Evolutionary conservation across 2,888 invertebrate species (phyloP).

Genomic region (Idaea dimidiata): DNA sequence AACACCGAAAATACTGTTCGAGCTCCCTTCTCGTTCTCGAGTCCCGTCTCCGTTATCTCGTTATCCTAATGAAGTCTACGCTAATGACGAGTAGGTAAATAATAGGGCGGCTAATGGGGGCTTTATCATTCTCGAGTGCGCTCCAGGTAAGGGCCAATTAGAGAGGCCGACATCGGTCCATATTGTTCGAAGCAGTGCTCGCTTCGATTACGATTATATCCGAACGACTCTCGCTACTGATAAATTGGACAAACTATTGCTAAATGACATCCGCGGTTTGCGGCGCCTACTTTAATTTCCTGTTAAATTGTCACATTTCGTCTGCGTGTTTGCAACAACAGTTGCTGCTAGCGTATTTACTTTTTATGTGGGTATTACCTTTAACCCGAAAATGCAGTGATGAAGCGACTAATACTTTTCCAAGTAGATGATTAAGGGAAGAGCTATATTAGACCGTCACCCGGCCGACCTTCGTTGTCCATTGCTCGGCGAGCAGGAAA

Average conservation of each 20-base stretch:
- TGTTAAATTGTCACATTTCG: constrained; percentile 58
- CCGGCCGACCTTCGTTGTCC: too few species aligned
- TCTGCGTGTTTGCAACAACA: constrained; percentile 18
- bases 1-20: constrained; percentile 68
- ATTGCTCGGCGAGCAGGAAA: too few species aligned
- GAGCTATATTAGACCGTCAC: too few species aligned
- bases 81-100: constrained; percentile 82
- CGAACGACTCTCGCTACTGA: constrained; percentile 74
- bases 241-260: constrained; percentile 80
- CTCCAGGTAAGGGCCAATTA: constrained; percentile 82
- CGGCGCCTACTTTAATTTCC: constrained; percentile 65
- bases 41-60: constrained; percentile 76
- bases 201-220: constrained; percentile 79
- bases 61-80: constrained; percentile 81
- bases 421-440: too few species aligned
- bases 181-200: constrained; percentile 77
- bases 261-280: constrained; percentile 73
- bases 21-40: constrained; percentile 59
- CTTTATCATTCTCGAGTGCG: constrained; percentile 81
- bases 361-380: background rate
- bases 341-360: background rate
- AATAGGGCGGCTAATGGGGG: constrained; percentile 81
- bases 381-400: too few species aligned
- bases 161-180: constrained; percentile 78
- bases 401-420: too few species aligned